Evolutionary conservation across 2,113 vertebrate species (phyloP), one percentile per base, ranked within the genome.

Genomic region (Mastomys coucha): DNA sequence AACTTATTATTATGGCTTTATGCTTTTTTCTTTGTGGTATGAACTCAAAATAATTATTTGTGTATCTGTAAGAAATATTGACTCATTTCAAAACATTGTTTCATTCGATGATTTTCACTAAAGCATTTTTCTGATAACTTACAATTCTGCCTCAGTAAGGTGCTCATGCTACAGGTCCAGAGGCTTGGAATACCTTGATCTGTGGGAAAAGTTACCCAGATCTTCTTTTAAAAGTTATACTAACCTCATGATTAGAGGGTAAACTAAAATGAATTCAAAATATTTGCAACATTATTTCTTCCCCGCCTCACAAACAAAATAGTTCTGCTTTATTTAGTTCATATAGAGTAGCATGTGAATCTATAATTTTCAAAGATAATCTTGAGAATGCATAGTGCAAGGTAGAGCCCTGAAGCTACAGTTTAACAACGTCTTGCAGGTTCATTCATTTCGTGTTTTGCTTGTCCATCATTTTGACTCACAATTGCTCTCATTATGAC

Each of bases 31-130:
- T 42, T 63, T 63, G 26, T 42, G n/a, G 11, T 42, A 8, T 84
- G 56, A 42, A 84, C 56, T 84, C 56, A 84, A 84, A 39, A 84
- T n/a, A 84, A 42, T 58, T 84, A 39, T 42, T 63, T 85, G 81
- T 65, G 2, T 63, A 63, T 85, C 63, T 63, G n/a, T 85, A 45
- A 85, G n/a, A 84, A 85, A 42, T 63, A 85, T 19, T 17, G 58
- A 10, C 63, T 85, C 24, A 26, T 31, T 42, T 63, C 24, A 85
- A 85, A 85, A 42, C 6, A 8, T 2, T 69, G 31, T 69, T 69
- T 19, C n/a, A 3, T 63, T 13, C 42, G 24, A 84, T 84, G 56
- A 63, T 84, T 84, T 84, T 84, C 81, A 28, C 24, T 42, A 31
- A 42, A 42, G n/a, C 13, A 65, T 45, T 24, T 42, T 65, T 42